These are phyloP conservation scores for Zaprionus ornatus DNA, from an alignment of 1,140 invertebrate species.

Conservation along the genomic window DNA sequence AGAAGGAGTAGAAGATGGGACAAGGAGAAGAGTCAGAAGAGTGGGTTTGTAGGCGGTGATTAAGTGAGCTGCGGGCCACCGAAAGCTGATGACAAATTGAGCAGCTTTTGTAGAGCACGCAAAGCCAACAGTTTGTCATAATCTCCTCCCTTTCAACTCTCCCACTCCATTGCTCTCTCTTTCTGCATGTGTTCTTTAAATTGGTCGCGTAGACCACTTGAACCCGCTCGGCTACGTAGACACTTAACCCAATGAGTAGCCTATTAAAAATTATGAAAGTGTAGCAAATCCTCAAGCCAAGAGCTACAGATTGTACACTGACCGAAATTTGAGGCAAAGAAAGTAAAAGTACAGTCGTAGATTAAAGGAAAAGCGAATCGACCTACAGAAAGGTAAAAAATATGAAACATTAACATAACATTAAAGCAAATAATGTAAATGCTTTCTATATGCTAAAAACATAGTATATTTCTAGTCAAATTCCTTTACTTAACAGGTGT, in stretches of 20 bases:
- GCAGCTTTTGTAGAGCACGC: conserved; percentile 31
- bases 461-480: neutral
- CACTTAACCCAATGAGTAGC: conserved; percentile 56
- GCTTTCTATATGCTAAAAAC: no score
- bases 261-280: conserved; percentile 43
- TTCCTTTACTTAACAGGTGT: fast-evolving
- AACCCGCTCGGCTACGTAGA: conserved; percentile 39
- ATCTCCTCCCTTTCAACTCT: conserved; percentile 3
- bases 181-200: conserved; percentile 46
- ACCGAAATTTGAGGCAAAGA: neutral
- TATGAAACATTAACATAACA: neutral
- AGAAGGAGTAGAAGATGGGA: neutral
- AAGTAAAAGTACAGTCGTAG: neutral
- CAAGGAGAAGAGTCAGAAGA: neutral
- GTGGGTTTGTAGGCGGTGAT: conserved; percentile 37
- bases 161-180: neutral
- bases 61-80: conserved; percentile 50
- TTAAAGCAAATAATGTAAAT: no score
- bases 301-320: conserved; percentile 11
- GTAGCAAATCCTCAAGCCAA: conserved; percentile 16
- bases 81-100: conserved; percentile 77
- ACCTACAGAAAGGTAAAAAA: neutral
- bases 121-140: conserved; percentile 31
- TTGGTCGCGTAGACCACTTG: conserved; percentile 74
- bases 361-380: neutral